A percentile compares a stretch with the other conserved stretches of the same genome.
Evolutionary conservation across 2,797 vertebrate species (phyloP).

Genomic region (Pseudocheirus occidentalis): DNA sequence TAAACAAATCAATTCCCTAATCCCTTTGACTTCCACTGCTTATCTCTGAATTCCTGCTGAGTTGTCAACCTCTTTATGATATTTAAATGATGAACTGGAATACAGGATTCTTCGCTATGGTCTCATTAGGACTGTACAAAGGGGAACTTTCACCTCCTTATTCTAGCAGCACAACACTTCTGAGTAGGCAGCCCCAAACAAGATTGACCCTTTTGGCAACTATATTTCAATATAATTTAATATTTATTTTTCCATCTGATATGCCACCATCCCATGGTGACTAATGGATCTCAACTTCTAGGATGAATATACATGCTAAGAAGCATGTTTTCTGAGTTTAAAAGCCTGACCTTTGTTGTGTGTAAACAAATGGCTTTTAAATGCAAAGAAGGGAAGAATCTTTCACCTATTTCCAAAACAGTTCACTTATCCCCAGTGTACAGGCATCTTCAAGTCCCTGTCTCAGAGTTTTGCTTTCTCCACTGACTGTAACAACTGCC

Average conservation of each 20-base stretch:
- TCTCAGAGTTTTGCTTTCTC: constrained; percentile 66
- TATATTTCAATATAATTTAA: constrained; percentile 54
- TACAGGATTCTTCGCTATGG: constrained; percentile 38
- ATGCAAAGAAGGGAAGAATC: constrained; percentile 45
- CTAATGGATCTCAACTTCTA: constrained; percentile 7
- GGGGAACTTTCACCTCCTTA: constrained; percentile 56
- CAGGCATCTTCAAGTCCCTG: constrained; percentile 69
- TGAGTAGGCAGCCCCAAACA: constrained; percentile 1
- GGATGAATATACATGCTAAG: neutral
- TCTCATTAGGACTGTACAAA: constrained; percentile 32
- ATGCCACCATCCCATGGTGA: constrained; percentile 21
- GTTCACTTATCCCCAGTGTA: constrained; percentile 47
- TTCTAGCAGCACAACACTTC: constrained; percentile 47
- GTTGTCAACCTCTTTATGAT: constrained; percentile 47
- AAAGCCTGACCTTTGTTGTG: neutral
- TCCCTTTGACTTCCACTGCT: constrained; percentile 51
- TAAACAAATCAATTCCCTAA: constrained; percentile 58
- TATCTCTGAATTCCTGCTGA: constrained; percentile 57
- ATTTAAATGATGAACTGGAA: constrained; percentile 24
- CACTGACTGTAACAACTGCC: constrained; percentile 76
- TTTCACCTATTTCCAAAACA: constrained; percentile 54
- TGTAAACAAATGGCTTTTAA: constrained; percentile 20
- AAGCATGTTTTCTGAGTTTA: neutral
- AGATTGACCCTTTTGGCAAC: constrained; percentile 43
- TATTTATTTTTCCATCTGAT: constrained; percentile 42